Percentiles rank a stretch among this genome's conserved stretches.
Conservation (phyloP, 2,797 vertebrate genomes). For the Takifugu rubripes region DNA sequence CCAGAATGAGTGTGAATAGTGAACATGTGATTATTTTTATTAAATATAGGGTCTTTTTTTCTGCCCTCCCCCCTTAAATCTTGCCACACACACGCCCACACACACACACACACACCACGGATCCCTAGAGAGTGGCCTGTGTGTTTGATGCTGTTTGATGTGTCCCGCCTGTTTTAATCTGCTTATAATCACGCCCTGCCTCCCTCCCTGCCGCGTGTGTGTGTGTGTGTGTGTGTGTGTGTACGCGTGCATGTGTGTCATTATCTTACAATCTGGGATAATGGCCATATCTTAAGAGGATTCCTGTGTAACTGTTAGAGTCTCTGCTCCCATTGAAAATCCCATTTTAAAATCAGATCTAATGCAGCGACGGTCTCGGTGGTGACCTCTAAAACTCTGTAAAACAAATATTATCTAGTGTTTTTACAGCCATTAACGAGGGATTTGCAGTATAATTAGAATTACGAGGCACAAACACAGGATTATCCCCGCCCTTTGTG, state of each 20-base stretch:
- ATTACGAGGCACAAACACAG: constrained; percentile 7
- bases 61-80: constrained; percentile 31
- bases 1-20: constrained; percentile 33
- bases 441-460: constrained; percentile 5
- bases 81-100: constrained; percentile 10
- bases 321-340: constrained; percentile 34
- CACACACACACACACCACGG: constrained; percentile 15
- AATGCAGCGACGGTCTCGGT: constrained; percentile 18
- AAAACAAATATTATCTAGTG: constrained; percentile 4
- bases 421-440: constrained; percentile 7
- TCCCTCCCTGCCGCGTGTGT: constrained; percentile 23
- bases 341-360: constrained; percentile 24
- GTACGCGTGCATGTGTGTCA: constrained; percentile 2
- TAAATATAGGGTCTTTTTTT: constrained; percentile 29
- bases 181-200: constrained; percentile 55
- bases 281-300: constrained; percentile 58
- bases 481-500: constrained; percentile 7
- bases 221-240: constrained; percentile 15
- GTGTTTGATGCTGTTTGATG: constrained; percentile 62
- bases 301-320: constrained; percentile 43
- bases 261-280: constrained; percentile 41
- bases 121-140: constrained; percentile 38
- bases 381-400: not conserved
- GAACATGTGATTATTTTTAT: constrained; percentile 46
- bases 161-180: constrained; percentile 65